Evolutionary conservation across 2,113 vertebrate species (phyloP).

Genomic region (Pygoscelis antarcticus): DNA sequence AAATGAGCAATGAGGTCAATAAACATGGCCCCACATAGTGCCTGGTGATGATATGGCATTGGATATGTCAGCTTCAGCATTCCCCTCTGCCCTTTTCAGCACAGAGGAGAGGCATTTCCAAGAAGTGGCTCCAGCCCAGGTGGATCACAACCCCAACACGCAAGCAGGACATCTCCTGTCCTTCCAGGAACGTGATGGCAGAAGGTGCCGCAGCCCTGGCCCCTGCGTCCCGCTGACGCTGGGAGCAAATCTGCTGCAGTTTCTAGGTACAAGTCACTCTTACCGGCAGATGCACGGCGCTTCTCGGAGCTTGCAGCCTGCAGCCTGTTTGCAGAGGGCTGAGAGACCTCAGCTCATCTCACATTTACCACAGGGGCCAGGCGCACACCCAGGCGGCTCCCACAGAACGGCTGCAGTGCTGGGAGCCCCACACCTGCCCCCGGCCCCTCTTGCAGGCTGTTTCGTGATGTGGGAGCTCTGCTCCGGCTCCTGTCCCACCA

Average conservation of each 20-base stretch:
- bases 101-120: background rate
- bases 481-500: rapidly evolving
- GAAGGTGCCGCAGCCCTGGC: background rate
- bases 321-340: background rate
- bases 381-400: rapidly evolving
- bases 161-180: background rate
- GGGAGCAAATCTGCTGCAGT: background rate
- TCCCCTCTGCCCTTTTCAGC: background rate
- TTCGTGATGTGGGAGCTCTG: background rate
- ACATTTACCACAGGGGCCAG: background rate
- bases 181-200: rapidly evolving
- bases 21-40: rapidly evolving
- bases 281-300: background rate
- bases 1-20: background rate
- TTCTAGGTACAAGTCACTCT: background rate
- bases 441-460: rapidly evolving
- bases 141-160: background rate
- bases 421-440: background rate
- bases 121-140: background rate
- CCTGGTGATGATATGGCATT: background rate
- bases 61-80: background rate
- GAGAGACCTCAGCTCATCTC: background rate
- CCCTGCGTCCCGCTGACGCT: background rate
- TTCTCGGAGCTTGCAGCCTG: background rate
- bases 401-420: rapidly evolving